Percentiles rank a stretch among this genome's conserved stretches.
These are phyloP conservation scores for Mormyrus iriodes DNA, from an alignment of 2,113 vertebrate species.

Conservation along the genomic window DNA sequence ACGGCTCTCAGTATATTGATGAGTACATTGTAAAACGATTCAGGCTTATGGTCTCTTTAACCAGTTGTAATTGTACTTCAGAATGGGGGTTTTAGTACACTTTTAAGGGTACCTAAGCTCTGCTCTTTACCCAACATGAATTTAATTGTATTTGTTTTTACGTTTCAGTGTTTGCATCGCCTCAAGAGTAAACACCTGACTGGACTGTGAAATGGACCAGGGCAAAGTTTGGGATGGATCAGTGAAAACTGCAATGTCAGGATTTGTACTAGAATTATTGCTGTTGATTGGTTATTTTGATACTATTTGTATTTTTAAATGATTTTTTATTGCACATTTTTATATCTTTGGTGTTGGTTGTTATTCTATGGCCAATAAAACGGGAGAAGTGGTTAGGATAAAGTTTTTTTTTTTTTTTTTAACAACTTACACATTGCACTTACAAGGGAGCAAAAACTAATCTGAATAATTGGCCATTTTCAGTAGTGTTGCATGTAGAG, in stretches of 20 bases:
- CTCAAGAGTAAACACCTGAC: slow-evolving; percentile 14
- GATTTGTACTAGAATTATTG: not conserved
- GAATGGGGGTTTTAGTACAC: not conserved
- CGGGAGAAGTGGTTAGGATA: not conserved
- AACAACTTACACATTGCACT: not conserved
- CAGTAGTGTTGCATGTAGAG: not conserved
- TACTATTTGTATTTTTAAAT: slow-evolving; percentile 1
- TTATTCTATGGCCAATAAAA: not conserved
- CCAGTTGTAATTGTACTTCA: not conserved
- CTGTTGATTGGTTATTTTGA: not conserved
- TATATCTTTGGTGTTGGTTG: not conserved
- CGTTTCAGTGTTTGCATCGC: slow-evolving; percentile 67
- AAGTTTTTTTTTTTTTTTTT: not conserved
- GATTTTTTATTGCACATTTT: not conserved
- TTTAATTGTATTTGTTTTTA: slow-evolving; percentile 1
- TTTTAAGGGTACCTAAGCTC: not conserved
- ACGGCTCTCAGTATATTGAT: not conserved
- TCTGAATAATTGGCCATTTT: not conserved
- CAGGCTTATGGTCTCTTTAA: not conserved
- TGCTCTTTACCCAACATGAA: not conserved
- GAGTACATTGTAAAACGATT: not conserved
- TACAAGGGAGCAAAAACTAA: not conserved
- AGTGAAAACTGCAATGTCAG: not conserved
- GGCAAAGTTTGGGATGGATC: not conserved
- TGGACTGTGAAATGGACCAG: not conserved